These are phyloP conservation scores for Procambarus virginalis DNA, from an alignment of 1,140 invertebrate species.

Conservation along the genomic window DNA sequence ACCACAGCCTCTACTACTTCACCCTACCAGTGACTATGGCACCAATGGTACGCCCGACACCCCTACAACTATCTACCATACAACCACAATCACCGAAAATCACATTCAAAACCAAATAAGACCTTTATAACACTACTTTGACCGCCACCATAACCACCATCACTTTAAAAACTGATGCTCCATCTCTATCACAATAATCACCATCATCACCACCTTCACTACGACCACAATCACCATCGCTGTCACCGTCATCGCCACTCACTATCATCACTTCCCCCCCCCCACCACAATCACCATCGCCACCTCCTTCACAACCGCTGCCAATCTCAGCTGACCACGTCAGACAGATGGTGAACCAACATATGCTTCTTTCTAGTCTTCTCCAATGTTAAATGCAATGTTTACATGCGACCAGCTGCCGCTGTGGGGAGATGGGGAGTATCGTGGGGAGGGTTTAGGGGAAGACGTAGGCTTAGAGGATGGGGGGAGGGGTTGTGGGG, in stretches of 20 bases:
- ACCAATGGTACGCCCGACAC: too few relatives aligned
- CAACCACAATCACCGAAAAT: too few relatives aligned
- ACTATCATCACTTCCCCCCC: not conserved
- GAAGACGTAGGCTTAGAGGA: not conserved
- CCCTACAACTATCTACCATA: too few relatives aligned
- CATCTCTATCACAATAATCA: too few relatives aligned
- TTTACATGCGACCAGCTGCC: not conserved
- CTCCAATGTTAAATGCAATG: not conserved
- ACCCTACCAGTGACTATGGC: too few relatives aligned
- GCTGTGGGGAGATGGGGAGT: not conserved
- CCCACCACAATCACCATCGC: not conserved
- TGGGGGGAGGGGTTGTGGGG: not conserved
- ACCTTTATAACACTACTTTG: too few relatives aligned
- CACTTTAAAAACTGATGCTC: too few relatives aligned
- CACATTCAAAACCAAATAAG: too few relatives aligned
- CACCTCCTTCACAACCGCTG: not conserved
- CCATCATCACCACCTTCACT: not conserved
- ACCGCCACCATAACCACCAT: too few relatives aligned
- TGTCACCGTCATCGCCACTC: not conserved
- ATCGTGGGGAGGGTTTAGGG: not conserved
- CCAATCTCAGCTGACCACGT: not conserved
- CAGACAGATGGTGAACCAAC: not conserved
- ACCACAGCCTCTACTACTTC: too few relatives aligned
- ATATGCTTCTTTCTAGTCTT: not conserved
- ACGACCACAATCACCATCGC: not conserved